A percentile compares a stretch with the other conserved stretches of the same genome.
These are phyloP conservation scores for Tetrao urogallus DNA, from an alignment of 2,113 vertebrate genomes.

Conservation along the genomic window DNA sequence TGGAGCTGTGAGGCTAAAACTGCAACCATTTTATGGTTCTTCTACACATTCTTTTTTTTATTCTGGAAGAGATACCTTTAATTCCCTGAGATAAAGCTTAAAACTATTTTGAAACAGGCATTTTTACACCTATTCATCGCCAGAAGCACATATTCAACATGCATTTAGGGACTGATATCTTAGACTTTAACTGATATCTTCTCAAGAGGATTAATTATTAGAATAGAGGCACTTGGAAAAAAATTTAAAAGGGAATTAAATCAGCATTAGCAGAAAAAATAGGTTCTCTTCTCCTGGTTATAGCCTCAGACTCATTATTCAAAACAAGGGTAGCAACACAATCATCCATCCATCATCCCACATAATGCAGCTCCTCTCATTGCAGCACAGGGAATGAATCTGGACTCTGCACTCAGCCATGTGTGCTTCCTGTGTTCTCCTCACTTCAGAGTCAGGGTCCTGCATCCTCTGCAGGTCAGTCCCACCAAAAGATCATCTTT, in stretches of 20 bases:
- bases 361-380: neutral
- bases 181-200: neutral
- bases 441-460: neutral
- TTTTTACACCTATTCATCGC: neutral
- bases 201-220: neutral
- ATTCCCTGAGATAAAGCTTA: neutral
- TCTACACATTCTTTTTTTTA: neutral
- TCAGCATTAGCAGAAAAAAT: neutral
- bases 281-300: neutral
- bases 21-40: neutral
- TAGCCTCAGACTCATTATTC: neutral
- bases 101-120: neutral
- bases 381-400: neutral
- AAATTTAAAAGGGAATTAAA: neutral
- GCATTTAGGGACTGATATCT: neutral
- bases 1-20: neutral
- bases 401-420: neutral
- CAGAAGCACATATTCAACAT: neutral
- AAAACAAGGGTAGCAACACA: neutral
- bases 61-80: neutral
- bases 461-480: neutral
- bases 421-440: neutral
- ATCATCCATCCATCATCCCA: neutral
- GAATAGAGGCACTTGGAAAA: neutral
- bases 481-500: neutral